Conservation (phyloP, 2,113 vertebrate species). For the Scomber japonicus region DNA sequence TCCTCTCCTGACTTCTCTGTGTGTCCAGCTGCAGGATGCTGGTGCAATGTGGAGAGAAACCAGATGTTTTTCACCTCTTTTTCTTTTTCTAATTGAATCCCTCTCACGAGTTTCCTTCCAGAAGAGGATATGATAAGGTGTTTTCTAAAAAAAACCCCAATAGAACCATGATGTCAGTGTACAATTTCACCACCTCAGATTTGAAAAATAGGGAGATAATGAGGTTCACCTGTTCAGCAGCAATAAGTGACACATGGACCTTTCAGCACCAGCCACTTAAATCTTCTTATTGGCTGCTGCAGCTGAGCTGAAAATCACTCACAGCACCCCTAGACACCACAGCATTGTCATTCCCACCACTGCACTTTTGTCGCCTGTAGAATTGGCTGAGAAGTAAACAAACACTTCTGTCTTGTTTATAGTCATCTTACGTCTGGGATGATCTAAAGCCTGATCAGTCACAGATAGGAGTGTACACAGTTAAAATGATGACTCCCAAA, state of each 20-base stretch:
- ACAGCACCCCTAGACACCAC: neutral
- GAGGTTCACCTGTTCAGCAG: conserved; percentile 45
- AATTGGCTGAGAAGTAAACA: conserved; percentile 61
- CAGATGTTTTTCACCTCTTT: conserved; percentile 65
- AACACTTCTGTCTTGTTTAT: conserved; percentile 63
- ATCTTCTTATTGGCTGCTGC: conserved; percentile 33
- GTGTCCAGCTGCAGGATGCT: conserved; percentile 35
- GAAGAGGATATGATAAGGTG: conserved; percentile 24
- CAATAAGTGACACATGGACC: conserved; percentile 45
- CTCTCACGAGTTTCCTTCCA: conserved; percentile 33
- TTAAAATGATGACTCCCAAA: conserved; percentile 54
- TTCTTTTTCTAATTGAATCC: conserved; percentile 18
- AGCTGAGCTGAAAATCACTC: neutral
- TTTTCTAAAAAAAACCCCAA: neutral
- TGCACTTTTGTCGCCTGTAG: conserved; percentile 29
- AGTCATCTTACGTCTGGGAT: conserved; percentile 39
- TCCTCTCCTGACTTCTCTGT: conserved; percentile 38
- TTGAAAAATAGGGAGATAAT: conserved; percentile 26
- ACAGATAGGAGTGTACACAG: conserved; percentile 34
- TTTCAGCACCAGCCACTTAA: conserved; percentile 40
- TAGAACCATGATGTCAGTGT: too few relatives aligned
- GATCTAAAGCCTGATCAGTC: conserved; percentile 44
- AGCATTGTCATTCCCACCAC: neutral
- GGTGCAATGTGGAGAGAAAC: conserved; percentile 47
- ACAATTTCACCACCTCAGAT: neutral